Percentiles rank a stretch among this genome's conserved stretches.
phyloP scores from a whole-genome alignment of 1,140 invertebrate genomes.

The Delia radicum region DNA sequence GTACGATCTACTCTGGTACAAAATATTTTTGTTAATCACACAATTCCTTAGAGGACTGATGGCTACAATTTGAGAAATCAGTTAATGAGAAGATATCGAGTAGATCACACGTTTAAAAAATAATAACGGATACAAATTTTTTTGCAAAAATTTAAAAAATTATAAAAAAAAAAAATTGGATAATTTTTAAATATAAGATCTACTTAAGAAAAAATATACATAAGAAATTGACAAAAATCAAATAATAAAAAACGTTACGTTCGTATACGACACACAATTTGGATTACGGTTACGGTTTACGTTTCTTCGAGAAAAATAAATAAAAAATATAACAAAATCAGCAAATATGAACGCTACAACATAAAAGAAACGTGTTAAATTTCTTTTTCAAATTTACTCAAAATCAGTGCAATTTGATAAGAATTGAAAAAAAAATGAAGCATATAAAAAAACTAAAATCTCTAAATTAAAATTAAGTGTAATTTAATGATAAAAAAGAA shows the following conservation, averaged over 20 bases:
- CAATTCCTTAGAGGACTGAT: slow-evolving; percentile 18
- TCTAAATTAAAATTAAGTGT: slow-evolving; percentile 6
- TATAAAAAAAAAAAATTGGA: background rate
- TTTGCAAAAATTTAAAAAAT: background rate
- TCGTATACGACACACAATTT: background rate
- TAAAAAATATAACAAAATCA: background rate
- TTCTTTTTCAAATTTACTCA: background rate
- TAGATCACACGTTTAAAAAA: slow-evolving; percentile 35
- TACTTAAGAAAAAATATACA: background rate
- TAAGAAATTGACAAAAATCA: background rate
- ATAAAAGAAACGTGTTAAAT: slow-evolving; percentile 1
- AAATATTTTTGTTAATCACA: background rate
- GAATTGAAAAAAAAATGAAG: slow-evolving; percentile 9
- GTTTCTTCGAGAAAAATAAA: background rate
- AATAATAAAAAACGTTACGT: background rate
- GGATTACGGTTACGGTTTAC: slow-evolving; percentile 16
- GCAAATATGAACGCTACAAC: background rate
- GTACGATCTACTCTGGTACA: background rate
- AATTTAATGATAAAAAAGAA: no score
- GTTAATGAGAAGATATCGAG: slow-evolving; percentile 50
- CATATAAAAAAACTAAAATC: slow-evolving; percentile 6
- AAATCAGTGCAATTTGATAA: slow-evolving; percentile 14
- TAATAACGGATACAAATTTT: background rate
- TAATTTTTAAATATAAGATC: background rate
- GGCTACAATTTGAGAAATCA: slow-evolving; percentile 38